These are phyloP conservation scores for Drosophila mimetica DNA, from an alignment of 2,888 invertebrate species.

Conservation along the genomic window DNA sequence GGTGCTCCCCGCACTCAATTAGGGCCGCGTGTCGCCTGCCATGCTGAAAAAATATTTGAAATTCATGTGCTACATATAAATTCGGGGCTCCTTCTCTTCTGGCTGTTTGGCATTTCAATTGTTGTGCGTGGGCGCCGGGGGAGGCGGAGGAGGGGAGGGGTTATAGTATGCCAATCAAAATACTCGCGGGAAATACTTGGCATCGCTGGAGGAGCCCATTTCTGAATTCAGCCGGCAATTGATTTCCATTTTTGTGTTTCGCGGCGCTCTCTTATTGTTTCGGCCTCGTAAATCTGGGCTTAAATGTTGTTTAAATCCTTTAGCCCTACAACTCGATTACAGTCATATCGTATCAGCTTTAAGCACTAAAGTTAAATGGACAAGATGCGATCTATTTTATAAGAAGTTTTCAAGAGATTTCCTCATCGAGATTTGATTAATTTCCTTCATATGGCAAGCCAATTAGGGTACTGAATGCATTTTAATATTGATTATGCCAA, in stretches of 20 bases:
- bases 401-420: too few relatives aligned
- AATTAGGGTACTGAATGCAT: not conserved
- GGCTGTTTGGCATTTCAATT: conserved; percentile 69
- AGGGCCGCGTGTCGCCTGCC: conserved; percentile 69
- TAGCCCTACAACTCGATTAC: conserved; percentile 22
- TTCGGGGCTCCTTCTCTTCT: conserved; percentile 18
- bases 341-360: not conserved
- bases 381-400: too few relatives aligned
- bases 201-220: conserved; percentile 60
- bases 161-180: conserved; percentile 74
- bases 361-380: not conserved
- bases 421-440: conserved; percentile 1
- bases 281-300: conserved; percentile 38
- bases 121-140: conserved; percentile 41
- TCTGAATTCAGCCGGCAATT: conserved; percentile 56
- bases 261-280: conserved; percentile 14
- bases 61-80: conserved; percentile 69
- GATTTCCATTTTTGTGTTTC: conserved; percentile 43
- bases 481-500: conserved; percentile 13
- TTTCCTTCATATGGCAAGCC: not conserved
- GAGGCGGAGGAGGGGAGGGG: conserved; percentile 5
- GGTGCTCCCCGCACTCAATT: conserved; percentile 55
- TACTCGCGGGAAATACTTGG: conserved; percentile 75
- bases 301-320: conserved; percentile 48
- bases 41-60: conserved; percentile 74